Evolutionary conservation across 1,140 invertebrate species (phyloP), one percentile per base, ranked within the genome.

Genomic region (Copidosoma floridanum): DNA sequence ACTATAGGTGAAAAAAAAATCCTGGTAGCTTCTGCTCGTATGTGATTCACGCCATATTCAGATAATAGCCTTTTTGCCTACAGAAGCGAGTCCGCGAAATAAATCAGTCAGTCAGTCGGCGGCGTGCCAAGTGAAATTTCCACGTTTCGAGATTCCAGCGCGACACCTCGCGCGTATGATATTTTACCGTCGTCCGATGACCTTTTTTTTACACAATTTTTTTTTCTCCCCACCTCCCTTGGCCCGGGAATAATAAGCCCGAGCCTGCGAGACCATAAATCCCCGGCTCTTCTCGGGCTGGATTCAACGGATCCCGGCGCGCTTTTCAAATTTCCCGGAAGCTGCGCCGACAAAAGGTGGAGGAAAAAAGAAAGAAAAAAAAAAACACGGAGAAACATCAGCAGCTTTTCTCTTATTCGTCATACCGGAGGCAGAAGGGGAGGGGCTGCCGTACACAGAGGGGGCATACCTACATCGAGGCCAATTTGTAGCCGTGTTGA

Each of bases 401-500:
- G 2, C 11, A 14, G 38, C 37, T 54, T 56, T 56, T 21, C 41
- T 18, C 52, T 29, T 32, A 16, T 7, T 11, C 3, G 16, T 18
- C 23, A 18, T 27, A 32, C 10, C n/a, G 23, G 21, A 27, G 6
- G 16, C n/a, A 12, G 6, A 21, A 44, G 11, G 18, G 41, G 40
- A 10, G 6, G 21, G 16, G 29, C 16, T 18, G 37, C 35, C 18
- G 50, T 37, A 23, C 43, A 10, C 16, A 14, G n/a, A 29, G 46
- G 2, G 26, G 21, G 66, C 71, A 71, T 72, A 70, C 65, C 73
- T 68, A 74, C 69, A 73, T 68, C 66, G 63, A 52, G 65, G 65
- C 75, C 74, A 79, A 79, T 79, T 79, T 79, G 76, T 78, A 70
- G 56, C 62, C 50, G 53, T n/a, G n/a, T 38, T 29, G 64, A 69